Conservation (phyloP, 1,140 invertebrate genomes). For the Parapsyche elsis region DNA sequence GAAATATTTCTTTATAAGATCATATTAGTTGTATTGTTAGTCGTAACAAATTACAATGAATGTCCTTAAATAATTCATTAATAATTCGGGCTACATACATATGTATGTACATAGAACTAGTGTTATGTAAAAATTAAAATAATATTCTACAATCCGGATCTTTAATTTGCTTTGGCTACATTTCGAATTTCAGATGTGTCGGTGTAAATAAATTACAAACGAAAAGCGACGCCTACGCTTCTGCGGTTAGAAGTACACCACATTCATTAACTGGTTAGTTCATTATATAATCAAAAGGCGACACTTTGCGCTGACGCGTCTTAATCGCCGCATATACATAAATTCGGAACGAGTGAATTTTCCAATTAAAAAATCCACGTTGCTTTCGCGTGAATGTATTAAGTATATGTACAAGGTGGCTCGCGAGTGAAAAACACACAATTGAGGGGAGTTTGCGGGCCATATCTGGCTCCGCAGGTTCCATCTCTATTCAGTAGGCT, state of each 20-base stretch:
- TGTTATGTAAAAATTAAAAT: too few relatives aligned
- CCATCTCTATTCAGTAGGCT: slow-evolving; percentile 13
- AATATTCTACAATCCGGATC: neutral
- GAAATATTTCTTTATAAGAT: too few relatives aligned
- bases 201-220: neutral
- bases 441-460: slow-evolving; percentile 13
- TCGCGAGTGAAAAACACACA: neutral
- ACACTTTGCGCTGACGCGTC: slow-evolving; percentile 14
- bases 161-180: neutral
- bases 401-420: neutral
- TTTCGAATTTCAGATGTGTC: neutral
- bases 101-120: too few relatives aligned
- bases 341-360: too few relatives aligned
- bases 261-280: neutral
- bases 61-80: too few relatives aligned
- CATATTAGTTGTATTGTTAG: too few relatives aligned
- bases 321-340: neutral
- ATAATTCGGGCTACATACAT: too few relatives aligned
- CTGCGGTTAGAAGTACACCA: neutral
- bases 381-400: neutral
- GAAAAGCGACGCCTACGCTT: neutral
- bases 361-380: neutral
- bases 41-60: too few relatives aligned
- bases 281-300: slow-evolving; percentile 8
- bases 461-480: neutral